Conservation (phyloP, 2,113 vertebrate genomes). For the Anser cygnoides region DNA sequence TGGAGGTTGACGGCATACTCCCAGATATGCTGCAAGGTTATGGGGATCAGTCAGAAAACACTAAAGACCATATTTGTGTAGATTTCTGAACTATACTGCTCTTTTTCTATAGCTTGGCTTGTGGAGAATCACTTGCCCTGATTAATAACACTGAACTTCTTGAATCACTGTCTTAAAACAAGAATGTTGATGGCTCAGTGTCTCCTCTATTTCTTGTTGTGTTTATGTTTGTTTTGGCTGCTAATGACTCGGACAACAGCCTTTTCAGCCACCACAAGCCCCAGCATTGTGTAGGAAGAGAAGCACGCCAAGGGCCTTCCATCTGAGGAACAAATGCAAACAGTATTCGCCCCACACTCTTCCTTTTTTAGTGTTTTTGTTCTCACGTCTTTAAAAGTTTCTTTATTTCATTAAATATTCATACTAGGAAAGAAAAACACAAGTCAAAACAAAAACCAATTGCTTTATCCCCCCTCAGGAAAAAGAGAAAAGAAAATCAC, state of each 20-base stretch:
- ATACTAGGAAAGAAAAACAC: neutral
- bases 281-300: neutral
- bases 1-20: neutral
- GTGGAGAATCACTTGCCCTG: neutral
- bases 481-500: neutral
- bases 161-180: neutral
- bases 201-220: neutral
- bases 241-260: neutral
- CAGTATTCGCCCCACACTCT: neutral
- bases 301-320: neutral
- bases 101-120: neutral
- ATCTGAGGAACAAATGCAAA: neutral
- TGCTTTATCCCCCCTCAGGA: neutral
- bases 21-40: neutral
- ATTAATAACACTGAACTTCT: neutral
- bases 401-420: slow-evolving; percentile 11
- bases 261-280: neutral
- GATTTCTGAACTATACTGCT: neutral
- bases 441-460: neutral
- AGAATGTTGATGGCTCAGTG: neutral
- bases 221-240: slow-evolving; percentile 27
- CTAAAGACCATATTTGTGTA: neutral
- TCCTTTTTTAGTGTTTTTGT: neutral
- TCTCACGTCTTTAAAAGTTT: neutral
- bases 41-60: neutral